Evolutionary conservation across 2,888 invertebrate species (phyloP).

Genomic region (Mamestra brassicae): DNA sequence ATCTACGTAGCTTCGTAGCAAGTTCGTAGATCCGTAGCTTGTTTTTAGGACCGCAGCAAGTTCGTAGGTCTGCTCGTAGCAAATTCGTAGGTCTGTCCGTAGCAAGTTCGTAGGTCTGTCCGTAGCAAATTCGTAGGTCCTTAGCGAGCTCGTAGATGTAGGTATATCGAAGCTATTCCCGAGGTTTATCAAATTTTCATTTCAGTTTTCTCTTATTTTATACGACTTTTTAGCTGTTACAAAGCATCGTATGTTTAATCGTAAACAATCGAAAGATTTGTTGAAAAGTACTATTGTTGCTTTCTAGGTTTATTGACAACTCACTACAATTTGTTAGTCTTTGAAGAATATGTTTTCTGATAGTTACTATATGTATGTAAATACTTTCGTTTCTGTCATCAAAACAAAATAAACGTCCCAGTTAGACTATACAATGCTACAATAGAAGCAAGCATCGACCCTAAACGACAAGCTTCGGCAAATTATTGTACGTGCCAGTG

Average conservation of each 20-base stretch:
- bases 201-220: background rate
- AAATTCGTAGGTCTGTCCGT: background rate
- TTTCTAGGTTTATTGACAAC: too few relatives aligned
- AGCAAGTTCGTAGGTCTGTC: background rate
- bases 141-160: background rate
- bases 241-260: too few relatives aligned
- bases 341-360: too few relatives aligned
- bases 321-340: too few relatives aligned
- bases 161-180: background rate
- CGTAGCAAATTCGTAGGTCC: background rate
- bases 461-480: constrained; percentile 22
- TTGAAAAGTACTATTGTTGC: too few relatives aligned
- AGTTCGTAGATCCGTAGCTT: constrained; percentile 13
- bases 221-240: too few relatives aligned
- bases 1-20: constrained; percentile 15
- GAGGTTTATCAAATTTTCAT: background rate
- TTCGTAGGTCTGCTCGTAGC: background rate
- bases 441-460: constrained; percentile 16
- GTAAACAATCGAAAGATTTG: too few relatives aligned
- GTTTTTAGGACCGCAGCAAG: constrained; percentile 4
- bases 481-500: constrained; percentile 36
- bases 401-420: constrained; percentile 3
- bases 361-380: too few relatives aligned
- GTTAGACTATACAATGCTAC: constrained; percentile 19
- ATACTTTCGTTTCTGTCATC: background rate